Base-by-base conservation (phyloP, 1,140 invertebrate genomes). In the Papilio xuthus region DNA sequence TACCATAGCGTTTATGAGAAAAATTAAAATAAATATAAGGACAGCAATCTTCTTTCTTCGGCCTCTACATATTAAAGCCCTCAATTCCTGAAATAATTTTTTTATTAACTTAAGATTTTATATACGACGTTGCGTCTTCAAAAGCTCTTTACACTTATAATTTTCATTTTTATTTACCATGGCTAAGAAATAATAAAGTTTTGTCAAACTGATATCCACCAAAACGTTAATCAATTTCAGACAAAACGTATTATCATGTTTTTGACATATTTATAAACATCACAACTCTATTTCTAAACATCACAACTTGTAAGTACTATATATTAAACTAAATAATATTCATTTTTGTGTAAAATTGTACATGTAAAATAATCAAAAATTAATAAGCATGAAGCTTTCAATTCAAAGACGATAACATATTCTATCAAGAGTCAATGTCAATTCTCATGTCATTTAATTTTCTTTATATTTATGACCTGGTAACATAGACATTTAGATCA, bases 1-100 rank as follows among this genome's bases (percentile, higher is more conserved):
- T 77, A 93, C 85, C 86, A 93, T 88, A 18, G 88, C 89, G 86
- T 93, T 92, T 76, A 93, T 73, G 70, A 92, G 82, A 83, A 90
- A 83, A 71, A 90, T 81, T 50, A 93, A 84, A 78, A 92, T 79
- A 10, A 91, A 75, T 28, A 88, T 77, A 73, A 93, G 81, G 77
- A 81, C 83, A 20, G 85, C 81, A 67, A 92, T 88, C 83, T 86
- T 91, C 84, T 92, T 93, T 81, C 88, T 92, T 70, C 92, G 84
- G 53, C 92, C 90, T 85, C 92, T 85, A 70, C 90, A 92, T 69
- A 89, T 56, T 47, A 90, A 77, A 37, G 86, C 84, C 82, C 89
- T 88, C 67, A 86, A 82, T 50, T 89, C 87, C 90, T 92, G 82
- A 71, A 88, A 89, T 72, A 79, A 78, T 28, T n/a, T 18, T 78